Evolutionary conservation across 2,888 invertebrate genomes (phyloP).

Genomic region (Stomorhina lunata): DNA sequence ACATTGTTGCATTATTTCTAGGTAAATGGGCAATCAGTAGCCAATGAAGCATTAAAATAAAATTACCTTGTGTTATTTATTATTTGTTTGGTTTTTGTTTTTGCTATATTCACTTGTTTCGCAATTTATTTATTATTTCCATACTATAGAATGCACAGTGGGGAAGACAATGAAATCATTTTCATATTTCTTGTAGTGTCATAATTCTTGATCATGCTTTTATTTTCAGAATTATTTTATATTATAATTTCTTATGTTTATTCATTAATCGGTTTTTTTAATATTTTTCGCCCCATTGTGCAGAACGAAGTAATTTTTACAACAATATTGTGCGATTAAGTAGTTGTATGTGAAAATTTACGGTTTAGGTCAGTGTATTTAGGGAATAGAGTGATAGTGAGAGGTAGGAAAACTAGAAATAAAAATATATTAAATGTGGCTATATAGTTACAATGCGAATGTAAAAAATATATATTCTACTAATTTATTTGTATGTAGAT

Average conservation of each 20-base stretch:
- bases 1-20: too few relatives aligned
- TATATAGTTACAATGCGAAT: background rate
- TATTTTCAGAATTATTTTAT: too few relatives aligned
- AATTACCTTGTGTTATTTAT: conserved; percentile 4
- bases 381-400: background rate
- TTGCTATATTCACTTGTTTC: conserved; percentile 1
- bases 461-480: background rate
- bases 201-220: too few relatives aligned
- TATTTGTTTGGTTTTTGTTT: background rate
- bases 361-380: too few relatives aligned
- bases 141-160: too few relatives aligned
- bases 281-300: too few relatives aligned
- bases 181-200: too few relatives aligned
- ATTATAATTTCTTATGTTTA: too few relatives aligned
- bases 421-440: background rate
- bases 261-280: too few relatives aligned
- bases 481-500: background rate
- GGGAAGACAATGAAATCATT: too few relatives aligned
- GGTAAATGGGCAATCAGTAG: conserved; percentile 8
- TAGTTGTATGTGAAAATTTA: background rate
- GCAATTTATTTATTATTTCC: background rate
- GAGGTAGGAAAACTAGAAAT: background rate
- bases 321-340: too few relatives aligned
- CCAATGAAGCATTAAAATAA: conserved; percentile 27
- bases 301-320: too few relatives aligned